A percentile compares a stretch with the other conserved stretches of the same genome.
These are phyloP conservation scores for Loripinus fragilis DNA, from an alignment of 2,888 invertebrate genomes.

Conservation along the genomic window DNA sequence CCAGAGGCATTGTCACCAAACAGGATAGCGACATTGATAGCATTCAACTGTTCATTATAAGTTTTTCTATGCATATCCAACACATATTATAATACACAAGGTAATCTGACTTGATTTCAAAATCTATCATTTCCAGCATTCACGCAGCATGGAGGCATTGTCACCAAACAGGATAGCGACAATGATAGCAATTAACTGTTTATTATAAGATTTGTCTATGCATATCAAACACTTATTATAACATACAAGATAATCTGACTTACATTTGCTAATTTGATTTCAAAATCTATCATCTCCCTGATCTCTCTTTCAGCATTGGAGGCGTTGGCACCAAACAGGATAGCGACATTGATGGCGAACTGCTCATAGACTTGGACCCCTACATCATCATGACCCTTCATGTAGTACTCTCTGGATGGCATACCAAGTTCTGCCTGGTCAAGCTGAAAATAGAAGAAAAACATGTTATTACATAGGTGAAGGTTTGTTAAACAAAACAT, in stretches of 20 bases:
- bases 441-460: constrained; percentile 86
- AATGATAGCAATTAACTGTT: too few relatives aligned
- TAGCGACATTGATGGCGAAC: constrained; percentile 95
- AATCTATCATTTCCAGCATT: too few relatives aligned
- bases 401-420: constrained; percentile 93
- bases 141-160: too few relatives aligned
- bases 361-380: constrained; percentile 93
- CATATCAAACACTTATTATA: too few relatives aligned
- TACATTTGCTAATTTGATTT: constrained; percentile 95
- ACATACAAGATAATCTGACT: constrained; percentile 84
- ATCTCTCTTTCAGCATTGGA: constrained; percentile 89
- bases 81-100: too few relatives aligned
- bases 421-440: constrained; percentile 95
- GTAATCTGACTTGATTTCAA: too few relatives aligned
- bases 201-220: too few relatives aligned
- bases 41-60: constrained; percentile 95
- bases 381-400: constrained; percentile 71
- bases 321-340: constrained; percentile 91
- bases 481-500: neutral
- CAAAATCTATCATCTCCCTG: constrained; percentile 91
- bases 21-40: constrained; percentile 93
- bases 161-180: too few relatives aligned
- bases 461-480: too few relatives aligned
- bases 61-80: too few relatives aligned
- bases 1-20: constrained; percentile 90